Conservation (phyloP, 2,113 vertebrate species). For the Zapus hudsonius region DNA sequence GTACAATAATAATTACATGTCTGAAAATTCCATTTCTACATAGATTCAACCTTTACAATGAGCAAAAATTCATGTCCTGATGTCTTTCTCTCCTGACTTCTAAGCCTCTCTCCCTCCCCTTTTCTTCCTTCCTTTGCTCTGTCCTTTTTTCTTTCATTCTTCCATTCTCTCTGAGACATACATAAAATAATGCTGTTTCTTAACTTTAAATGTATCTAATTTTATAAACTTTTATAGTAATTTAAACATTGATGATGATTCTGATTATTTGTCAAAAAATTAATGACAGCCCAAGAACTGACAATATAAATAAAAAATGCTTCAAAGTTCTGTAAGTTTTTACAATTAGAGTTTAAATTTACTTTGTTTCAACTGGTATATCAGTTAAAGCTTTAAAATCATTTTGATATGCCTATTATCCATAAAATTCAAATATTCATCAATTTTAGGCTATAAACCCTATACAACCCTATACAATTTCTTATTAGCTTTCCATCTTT, state of each 20-base stretch:
- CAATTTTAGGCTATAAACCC: background rate
- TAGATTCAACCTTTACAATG: background rate
- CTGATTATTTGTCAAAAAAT: background rate
- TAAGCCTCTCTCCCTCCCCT: rapidly evolving
- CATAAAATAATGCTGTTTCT: background rate
- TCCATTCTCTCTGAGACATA: background rate
- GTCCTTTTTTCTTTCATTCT: background rate
- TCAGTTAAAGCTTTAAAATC: background rate
- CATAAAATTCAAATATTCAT: background rate
- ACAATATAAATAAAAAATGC: background rate
- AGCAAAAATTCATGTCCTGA: background rate
- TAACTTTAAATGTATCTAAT: background rate
- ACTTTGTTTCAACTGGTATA: background rate
- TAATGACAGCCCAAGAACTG: background rate
- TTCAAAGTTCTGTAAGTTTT: background rate
- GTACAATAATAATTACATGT: background rate
- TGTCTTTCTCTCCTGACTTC: rapidly evolving
- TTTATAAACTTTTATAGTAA: background rate
- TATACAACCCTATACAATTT: background rate
- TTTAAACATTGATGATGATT: background rate
- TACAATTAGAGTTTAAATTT: background rate
- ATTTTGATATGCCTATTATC: background rate
- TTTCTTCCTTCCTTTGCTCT: background rate
- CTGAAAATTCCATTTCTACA: background rate
- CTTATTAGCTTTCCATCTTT: background rate